Conservation (phyloP, 2,113 vertebrate genomes). For the Microcebus tavaratra region DNA sequence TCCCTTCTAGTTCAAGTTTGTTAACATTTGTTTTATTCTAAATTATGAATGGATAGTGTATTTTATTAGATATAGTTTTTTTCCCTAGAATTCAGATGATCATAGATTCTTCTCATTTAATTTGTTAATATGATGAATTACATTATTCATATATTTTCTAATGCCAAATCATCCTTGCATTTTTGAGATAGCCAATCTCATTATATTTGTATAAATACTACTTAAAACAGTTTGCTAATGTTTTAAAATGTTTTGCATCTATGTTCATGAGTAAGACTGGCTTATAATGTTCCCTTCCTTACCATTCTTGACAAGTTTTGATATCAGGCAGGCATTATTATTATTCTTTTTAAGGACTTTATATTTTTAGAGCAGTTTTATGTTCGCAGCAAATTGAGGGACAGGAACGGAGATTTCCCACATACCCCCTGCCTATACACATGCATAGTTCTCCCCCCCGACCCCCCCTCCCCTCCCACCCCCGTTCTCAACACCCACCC, state of each 20-base stretch:
- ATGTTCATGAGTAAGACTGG: neutral
- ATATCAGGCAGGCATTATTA: neutral
- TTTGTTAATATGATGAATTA: slow-evolving; percentile 16
- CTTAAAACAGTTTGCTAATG: slow-evolving; percentile 16
- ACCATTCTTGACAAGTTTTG: slow-evolving; percentile 17
- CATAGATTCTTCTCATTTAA: slow-evolving; percentile 15
- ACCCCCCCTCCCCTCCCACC: too few species aligned
- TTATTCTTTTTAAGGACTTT: neutral
- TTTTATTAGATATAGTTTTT: slow-evolving; percentile 1
- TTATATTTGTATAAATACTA: neutral
- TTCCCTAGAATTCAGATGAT: neutral
- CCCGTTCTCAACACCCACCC: neutral
- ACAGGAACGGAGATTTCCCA: neutral
- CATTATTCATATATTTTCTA: neutral
- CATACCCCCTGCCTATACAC: too few species aligned
- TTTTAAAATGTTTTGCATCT: neutral
- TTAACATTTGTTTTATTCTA: neutral
- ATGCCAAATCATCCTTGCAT: neutral
- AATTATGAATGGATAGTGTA: neutral
- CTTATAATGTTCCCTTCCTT: neutral
- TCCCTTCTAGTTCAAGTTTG: neutral
- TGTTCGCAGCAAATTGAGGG: neutral
- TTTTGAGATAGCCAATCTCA: neutral
- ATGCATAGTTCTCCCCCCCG: neutral
- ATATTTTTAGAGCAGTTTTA: neutral